Evolutionary conservation across 2,888 invertebrate genomes (phyloP), one percentile per base, ranked within the genome.

Genomic region (Ischnura elegans): DNA sequence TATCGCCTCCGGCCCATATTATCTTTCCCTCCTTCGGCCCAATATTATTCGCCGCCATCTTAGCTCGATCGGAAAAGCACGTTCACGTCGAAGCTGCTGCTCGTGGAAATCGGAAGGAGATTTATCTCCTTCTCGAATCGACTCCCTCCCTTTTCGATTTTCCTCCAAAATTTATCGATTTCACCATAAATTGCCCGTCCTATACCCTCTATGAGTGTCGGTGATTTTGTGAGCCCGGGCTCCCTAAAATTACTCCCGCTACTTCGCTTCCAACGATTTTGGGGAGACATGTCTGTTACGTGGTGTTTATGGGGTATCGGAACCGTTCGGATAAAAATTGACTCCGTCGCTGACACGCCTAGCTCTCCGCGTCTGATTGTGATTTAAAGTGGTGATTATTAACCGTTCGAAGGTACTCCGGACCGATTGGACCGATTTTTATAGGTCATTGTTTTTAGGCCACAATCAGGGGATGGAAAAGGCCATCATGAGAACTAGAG

Each of bases 331-430:
- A 61, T 47, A 76, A 76, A 76, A 76, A 76, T 29, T 36, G 36
- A 76, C 76, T 76, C 76, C n/a, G 6, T 8, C 29, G 76, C 76
- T 36, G 76, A 36, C 76, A 76, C 76, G 76, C 76, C 76, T n/a
- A n/a, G n/a, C 76, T 76, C 61, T 61, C 51, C 36, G 76, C 76
- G 29, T 76, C 76, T 76, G 76, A 76, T 76, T 36, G 76, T 76
- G 76, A 76, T 76, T 76, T 76, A 76, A 76, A 36, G 36, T 16
- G 76, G 29, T 76, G 76, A 36, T 76, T 76, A 76, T 76, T 36
- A 29, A 13, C 76, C 76, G 76, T 36, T 76, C 76, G 29, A 8
- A n/a, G 76, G 2, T 36, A 36, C 76, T 36, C 3, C 36, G 76
- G 76, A 36, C 36, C 76, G 76, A 76, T 76, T n/a, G n/a, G n/a